Percentiles rank a stretch among this genome's conserved stretches.
phyloP scores from a whole-genome alignment of 1,140 invertebrate genomes.

The Trachelipus rathkii region DNA sequence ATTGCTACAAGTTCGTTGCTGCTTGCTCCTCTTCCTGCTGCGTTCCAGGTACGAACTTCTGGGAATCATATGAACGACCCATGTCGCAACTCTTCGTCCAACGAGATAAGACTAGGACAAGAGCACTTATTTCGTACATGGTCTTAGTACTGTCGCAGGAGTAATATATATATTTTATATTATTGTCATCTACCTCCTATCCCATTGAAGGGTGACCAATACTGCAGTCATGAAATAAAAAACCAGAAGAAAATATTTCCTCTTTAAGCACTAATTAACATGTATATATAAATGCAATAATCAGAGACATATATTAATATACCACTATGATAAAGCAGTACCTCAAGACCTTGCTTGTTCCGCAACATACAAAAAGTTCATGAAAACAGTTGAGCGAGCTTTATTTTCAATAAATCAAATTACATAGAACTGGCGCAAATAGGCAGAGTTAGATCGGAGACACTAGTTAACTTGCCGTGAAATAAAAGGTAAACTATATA shows the following conservation, averaged over 20 bases:
- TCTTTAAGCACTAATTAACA: too few relatives aligned
- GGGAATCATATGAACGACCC: constrained; percentile 91
- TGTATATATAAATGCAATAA: too few relatives aligned
- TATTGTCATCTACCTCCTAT: too few relatives aligned
- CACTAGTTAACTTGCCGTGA: constrained; percentile 33
- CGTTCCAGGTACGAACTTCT: constrained; percentile 69
- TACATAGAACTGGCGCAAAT: constrained; percentile 74
- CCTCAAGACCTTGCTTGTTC: constrained; percentile 56
- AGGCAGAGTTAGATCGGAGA: constrained; percentile 31
- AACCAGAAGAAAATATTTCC: too few relatives aligned
- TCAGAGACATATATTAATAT: too few relatives aligned
- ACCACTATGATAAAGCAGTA: neutral
- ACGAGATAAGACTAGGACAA: constrained; percentile 91
- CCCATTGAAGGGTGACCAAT: too few relatives aligned
- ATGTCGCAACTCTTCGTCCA: constrained; percentile 80
- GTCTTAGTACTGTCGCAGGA: constrained; percentile 63
- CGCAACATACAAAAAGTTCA: constrained; percentile 83
- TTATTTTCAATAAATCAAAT: constrained; percentile 93
- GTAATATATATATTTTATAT: neutral
- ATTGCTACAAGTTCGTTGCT: constrained; percentile 53
- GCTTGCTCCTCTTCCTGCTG: constrained; percentile 69
- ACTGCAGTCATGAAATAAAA: too few relatives aligned
- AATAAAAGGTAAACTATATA: neutral
- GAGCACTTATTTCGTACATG: constrained; percentile 77
- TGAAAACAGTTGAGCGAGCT: constrained; percentile 78